A percentile compares a stretch with the other conserved stretches of the same genome.
phyloP scores from a whole-genome alignment of 2,888 invertebrate genomes.

The Lacanobia wlatinum region DNA sequence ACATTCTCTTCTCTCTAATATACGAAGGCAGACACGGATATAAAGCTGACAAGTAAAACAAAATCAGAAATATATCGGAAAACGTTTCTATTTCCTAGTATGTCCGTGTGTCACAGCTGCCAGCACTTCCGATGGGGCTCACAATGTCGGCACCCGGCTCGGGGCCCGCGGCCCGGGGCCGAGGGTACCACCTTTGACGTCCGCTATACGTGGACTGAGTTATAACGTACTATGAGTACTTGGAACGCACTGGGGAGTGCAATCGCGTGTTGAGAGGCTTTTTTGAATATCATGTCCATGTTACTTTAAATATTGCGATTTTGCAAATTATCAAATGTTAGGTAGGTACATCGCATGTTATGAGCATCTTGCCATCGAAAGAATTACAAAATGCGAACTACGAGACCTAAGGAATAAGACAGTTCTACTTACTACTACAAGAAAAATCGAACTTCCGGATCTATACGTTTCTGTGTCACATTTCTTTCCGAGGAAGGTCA shows the following conservation, averaged over 20 bases:
- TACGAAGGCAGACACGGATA: neutral
- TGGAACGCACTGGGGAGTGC: neutral
- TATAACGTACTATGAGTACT: neutral
- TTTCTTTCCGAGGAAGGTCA: too few relatives aligned
- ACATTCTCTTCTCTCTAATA: neutral
- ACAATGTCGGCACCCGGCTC: neutral
- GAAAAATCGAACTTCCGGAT: too few relatives aligned
- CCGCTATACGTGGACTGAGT: neutral
- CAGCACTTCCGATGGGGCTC: conserved; percentile 14
- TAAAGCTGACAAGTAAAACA: neutral
- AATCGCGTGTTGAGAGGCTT: too few relatives aligned
- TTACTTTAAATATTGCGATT: too few relatives aligned
- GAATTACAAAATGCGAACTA: too few relatives aligned
- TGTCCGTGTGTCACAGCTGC: conserved; percentile 1
- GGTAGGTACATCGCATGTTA: too few relatives aligned
- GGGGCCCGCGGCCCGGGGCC: neutral
- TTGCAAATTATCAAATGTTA: too few relatives aligned
- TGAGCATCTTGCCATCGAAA: too few relatives aligned
- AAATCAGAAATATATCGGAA: neutral
- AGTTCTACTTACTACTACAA: too few relatives aligned
- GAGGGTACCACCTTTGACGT: neutral
- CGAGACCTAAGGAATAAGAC: too few relatives aligned
- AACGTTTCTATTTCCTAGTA: conserved; percentile 4
- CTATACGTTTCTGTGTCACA: too few relatives aligned
- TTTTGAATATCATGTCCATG: too few relatives aligned